A percentile compares a stretch with the other conserved stretches of the same genome.
Evolutionary conservation across 1,140 invertebrate species (phyloP).

Genomic region (Caenorhabditis brenneri): DNA sequence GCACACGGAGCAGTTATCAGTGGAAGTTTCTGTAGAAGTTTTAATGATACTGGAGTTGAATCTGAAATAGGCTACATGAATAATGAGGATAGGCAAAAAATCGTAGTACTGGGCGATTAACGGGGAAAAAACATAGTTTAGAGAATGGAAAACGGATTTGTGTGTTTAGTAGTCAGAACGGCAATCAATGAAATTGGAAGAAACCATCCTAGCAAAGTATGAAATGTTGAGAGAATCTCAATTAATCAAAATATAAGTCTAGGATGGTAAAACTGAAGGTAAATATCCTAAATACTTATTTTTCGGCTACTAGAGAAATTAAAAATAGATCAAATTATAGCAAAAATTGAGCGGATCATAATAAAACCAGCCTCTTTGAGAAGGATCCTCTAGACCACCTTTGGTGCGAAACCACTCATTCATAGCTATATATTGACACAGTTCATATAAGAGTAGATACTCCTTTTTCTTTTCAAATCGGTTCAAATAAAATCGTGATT

Average conservation of each 20-base stretch:
- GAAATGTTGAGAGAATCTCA: no score
- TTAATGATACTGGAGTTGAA: neutral
- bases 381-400: neutral
- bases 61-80: neutral
- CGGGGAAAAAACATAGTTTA: no score
- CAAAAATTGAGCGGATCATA: neutral
- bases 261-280: no score
- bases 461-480: constrained; percentile 23
- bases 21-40: neutral
- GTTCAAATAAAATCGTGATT: constrained; percentile 41
- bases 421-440: constrained; percentile 33
- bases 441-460: constrained; percentile 41
- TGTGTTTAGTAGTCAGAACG: no score
- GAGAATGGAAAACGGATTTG: no score
- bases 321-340: neutral
- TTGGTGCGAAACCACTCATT: neutral
- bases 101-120: no score
- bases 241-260: no score
- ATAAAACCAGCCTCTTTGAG: neutral
- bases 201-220: no score
- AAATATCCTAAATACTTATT: no score
- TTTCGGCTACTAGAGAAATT: no score
- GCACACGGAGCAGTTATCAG: neutral
- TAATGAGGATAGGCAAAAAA: no score
- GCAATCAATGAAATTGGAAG: no score